Conservation (phyloP, 2,113 vertebrate species). For the Hypomesus transpacificus region DNA sequence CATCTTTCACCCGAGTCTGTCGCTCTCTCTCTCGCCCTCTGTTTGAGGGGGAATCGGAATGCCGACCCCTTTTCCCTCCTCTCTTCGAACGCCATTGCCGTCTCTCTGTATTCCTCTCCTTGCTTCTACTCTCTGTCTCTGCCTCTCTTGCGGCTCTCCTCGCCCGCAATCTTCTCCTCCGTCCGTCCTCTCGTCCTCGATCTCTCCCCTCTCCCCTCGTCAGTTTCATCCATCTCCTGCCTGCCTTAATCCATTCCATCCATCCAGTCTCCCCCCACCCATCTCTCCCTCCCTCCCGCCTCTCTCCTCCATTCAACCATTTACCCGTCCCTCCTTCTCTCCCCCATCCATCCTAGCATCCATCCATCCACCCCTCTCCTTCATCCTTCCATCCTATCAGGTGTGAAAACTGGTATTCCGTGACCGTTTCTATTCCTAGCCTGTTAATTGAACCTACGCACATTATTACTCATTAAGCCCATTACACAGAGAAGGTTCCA, state of each 20-base stretch:
- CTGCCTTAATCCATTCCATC: not conserved
- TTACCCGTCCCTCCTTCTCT: not conserved
- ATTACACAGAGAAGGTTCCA: constrained; percentile 9
- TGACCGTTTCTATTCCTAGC: not conserved
- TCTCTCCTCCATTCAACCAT: not conserved
- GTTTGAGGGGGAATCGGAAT: not conserved
- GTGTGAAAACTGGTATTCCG: not conserved
- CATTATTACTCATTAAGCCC: constrained; percentile 12
- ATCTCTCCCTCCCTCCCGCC: not conserved
- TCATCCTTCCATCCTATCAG: not conserved
- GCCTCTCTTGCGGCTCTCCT: not conserved
- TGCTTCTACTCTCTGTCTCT: not conserved
- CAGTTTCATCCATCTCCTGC: not conserved
- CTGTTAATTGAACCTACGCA: not conserved
- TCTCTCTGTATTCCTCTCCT: not conserved
- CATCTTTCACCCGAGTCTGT: too few relatives aligned
- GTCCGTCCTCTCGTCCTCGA: not conserved
- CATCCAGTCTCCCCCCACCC: not conserved
- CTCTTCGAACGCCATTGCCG: constrained; percentile 4
- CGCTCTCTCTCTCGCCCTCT: too few relatives aligned
- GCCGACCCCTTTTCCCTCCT: not conserved
- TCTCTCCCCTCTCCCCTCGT: not conserved
- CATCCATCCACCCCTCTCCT: not conserved
- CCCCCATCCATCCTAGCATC: not conserved
- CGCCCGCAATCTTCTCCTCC: not conserved